phyloP scores from a whole-genome alignment of 2,797 vertebrate species.

The Sphenodon punctatus region DNA sequence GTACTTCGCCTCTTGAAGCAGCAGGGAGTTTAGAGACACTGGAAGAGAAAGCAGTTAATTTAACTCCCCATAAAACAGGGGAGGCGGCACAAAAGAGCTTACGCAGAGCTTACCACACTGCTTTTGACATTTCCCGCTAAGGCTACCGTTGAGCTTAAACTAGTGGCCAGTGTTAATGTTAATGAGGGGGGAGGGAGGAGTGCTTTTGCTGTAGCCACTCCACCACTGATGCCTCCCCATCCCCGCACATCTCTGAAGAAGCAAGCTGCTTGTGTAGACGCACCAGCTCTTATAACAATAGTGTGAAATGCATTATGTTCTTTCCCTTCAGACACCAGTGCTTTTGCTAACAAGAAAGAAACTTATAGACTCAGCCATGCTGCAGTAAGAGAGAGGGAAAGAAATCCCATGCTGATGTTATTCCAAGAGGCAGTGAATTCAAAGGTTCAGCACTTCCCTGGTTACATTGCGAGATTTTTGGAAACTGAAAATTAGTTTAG shows the following conservation, averaged over 20 bases:
- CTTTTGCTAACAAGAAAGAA: constrained; percentile 1
- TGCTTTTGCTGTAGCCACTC: not conserved
- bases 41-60: not conserved
- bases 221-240: not conserved
- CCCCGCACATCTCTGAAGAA: constrained; percentile 9
- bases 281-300: not conserved
- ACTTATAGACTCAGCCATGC: not conserved
- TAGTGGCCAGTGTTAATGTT: not conserved
- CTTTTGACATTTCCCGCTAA: not conserved
- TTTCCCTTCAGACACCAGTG: not conserved
- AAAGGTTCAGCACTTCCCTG: constrained; percentile 34
- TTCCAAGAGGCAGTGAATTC: constrained; percentile 11
- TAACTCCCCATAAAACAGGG: not conserved
- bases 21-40: not conserved
- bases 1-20: not conserved
- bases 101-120: fast-evolving
- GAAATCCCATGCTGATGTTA: not conserved
- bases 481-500: constrained; percentile 55
- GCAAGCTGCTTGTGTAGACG: constrained; percentile 1
- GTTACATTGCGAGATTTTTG: constrained; percentile 38
- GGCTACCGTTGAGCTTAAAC: not conserved
- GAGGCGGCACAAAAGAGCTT: not conserved
- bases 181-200: not conserved
- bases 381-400: not conserved
- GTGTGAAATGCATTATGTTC: not conserved